Evolutionary conservation across 2,113 vertebrate genomes (phyloP), one percentile per base, ranked within the genome.

Genomic region (Alexandromys fortis): DNA sequence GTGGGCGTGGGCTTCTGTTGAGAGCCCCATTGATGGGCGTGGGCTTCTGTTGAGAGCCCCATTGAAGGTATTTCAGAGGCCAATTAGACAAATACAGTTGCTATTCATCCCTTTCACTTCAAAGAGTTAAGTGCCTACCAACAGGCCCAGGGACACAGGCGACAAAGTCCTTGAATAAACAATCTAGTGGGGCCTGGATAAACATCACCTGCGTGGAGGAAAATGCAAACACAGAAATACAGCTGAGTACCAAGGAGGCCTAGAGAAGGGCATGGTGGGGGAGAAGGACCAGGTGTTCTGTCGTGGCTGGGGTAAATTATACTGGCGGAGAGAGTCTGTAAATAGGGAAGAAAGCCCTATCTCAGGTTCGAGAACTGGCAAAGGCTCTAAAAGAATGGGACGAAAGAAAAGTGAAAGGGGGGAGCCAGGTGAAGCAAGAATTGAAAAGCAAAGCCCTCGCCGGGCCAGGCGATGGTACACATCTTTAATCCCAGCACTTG

Each of bases 21-120:
- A 76, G 21, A 42, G 76, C 49, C 45, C 45, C 28, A 72, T 87
- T 90, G 72, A 77, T 75, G n/a, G 38, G 73, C 42, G 22, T 76
- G 22, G 38, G 38, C n/a, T 76, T 45, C 73, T 24, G 21, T 76
- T 76, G 38, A 76, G 21, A 42, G 76, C 49, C 45, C 45, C 28
- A 72, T 87, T 90, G 72, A 77, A 35, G 76, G 61, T 72, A 16
- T 65, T 95, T 86, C 52, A 30, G 61, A 92, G 26, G 70, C 42
- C 86, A 65, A 95, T 86, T 91, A 92, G 6, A 55, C 7, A 14
- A 63, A 86, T 76, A 70, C 30, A 94, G 12, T 68, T 75, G 38
- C 12, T 78, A 94, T 77, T 75, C 93, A 93, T 88, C 30, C 30
- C 49, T 81, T 30, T 63, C 73, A 76, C 61, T 91, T 42, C 92